phyloP scores from a whole-genome alignment of 1,140 invertebrate species.

The Ceratosolen solmsi region DNA sequence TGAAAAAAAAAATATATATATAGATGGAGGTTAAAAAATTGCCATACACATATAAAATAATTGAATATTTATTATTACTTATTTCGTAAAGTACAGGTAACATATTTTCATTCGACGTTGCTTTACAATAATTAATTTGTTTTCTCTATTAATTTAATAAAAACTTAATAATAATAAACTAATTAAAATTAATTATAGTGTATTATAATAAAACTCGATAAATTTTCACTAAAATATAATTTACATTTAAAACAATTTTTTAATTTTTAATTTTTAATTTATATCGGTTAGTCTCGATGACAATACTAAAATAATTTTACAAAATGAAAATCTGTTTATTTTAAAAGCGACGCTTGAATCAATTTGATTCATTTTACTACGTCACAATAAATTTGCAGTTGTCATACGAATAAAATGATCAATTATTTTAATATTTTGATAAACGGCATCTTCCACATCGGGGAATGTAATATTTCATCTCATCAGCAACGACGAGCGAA shows the following conservation, averaged over 20 bases:
- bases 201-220: neutral
- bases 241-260: too few relatives aligned
- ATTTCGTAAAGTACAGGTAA: constrained; percentile 54
- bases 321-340: too few relatives aligned
- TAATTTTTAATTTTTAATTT: neutral
- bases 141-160: neutral
- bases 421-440: neutral
- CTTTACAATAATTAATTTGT: constrained; percentile 50
- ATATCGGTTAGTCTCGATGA: neutral
- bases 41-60: constrained; percentile 53
- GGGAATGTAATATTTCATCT: neutral
- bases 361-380: too few relatives aligned
- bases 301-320: neutral
- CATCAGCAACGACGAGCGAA: constrained; percentile 9
- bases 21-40: constrained; percentile 45
- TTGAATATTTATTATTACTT: constrained; percentile 56
- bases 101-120: constrained; percentile 51
- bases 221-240: neutral
- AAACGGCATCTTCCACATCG: neutral
- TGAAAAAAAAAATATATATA: constrained; percentile 3
- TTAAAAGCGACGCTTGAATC: too few relatives aligned
- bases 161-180: neutral
- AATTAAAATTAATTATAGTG: neutral
- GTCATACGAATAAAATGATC: too few relatives aligned
- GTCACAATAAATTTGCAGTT: too few relatives aligned